Percentiles rank a stretch among this genome's conserved stretches.
These are phyloP conservation scores for Micromussa lordhowensis DNA, from an alignment of 92 coral and sea anemone species.

Conservation along the genomic window DNA sequence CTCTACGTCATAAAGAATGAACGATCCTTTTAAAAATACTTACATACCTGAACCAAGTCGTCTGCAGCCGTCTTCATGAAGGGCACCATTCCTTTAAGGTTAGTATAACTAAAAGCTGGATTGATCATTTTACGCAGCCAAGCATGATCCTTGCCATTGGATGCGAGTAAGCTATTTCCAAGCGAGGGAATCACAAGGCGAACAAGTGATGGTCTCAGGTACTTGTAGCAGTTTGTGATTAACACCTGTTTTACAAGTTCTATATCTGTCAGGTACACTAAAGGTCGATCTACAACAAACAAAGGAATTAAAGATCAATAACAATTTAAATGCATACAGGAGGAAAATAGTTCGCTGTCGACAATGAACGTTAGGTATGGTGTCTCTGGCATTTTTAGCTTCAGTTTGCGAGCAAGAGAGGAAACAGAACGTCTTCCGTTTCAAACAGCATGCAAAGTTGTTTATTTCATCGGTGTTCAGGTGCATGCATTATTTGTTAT, in stretches of 20 bases:
- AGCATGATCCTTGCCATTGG: conserved; percentile 50
- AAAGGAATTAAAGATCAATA: not conserved
- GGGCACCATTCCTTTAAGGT: conserved; percentile 60
- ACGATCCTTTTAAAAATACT: not conserved
- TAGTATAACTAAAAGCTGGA: conserved; percentile 57
- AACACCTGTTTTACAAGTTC: conserved; percentile 43
- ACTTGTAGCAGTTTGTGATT: conserved; percentile 56
- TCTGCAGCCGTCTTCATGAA: conserved; percentile 36
- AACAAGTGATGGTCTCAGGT: conserved; percentile 25
- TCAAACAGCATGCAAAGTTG: no score
- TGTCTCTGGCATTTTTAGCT: no score
- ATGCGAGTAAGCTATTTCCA: conserved; percentile 51
- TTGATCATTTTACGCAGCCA: conserved; percentile 45
- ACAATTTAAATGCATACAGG: no score
- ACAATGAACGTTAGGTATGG: no score
- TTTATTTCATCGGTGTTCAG: no score
- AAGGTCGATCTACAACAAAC: not conserved
- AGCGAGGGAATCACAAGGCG: conserved; percentile 45
- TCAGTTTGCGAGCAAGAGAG: no score
- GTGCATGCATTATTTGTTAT: no score
- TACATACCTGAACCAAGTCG: conserved; percentile 42
- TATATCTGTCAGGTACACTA: conserved; percentile 1
- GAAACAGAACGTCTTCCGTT: no score
- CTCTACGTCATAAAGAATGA: not conserved
- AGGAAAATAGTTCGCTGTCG: no score